These are phyloP conservation scores for Acrobeloides nanus DNA, from an alignment of 2,888 invertebrate genomes.

Conservation along the genomic window DNA sequence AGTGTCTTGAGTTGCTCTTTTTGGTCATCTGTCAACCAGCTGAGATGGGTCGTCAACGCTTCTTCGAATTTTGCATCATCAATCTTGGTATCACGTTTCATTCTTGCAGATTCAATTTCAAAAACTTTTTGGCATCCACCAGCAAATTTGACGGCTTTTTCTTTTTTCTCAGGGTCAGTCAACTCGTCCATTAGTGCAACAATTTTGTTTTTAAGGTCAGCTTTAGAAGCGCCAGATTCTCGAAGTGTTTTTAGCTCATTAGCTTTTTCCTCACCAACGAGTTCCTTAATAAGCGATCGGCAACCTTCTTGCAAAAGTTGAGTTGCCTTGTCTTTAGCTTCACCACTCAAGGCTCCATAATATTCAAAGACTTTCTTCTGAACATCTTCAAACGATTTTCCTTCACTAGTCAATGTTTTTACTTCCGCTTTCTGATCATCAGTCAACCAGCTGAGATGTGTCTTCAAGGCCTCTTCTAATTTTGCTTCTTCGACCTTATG, in stretches of 20 bases:
- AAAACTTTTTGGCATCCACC: too few species aligned
- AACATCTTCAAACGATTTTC: constrained; percentile 29
- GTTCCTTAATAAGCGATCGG: constrained; percentile 14
- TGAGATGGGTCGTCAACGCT: constrained; percentile 29
- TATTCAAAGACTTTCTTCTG: constrained; percentile 29
- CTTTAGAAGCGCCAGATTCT: constrained; percentile 14
- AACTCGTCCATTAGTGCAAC: constrained; percentile 22
- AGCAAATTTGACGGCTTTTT: constrained; percentile 1
- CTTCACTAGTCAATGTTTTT: constrained; percentile 24
- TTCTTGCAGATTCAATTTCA: background rate
- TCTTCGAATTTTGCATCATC: constrained; percentile 28
- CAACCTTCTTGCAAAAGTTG: constrained; percentile 12
- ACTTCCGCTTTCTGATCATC: constrained; percentile 25
- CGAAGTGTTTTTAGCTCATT: constrained; percentile 22
- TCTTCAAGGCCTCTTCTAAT: constrained; percentile 27
- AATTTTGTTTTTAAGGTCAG: constrained; percentile 17
- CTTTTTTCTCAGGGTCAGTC: constrained; percentile 25
- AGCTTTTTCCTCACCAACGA: constrained; percentile 20
- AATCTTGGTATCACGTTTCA: constrained; percentile 24
- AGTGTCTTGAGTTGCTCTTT: constrained; percentile 17
- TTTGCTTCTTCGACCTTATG: constrained; percentile 14
- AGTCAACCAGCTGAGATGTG: constrained; percentile 34
- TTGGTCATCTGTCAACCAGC: constrained; percentile 30
- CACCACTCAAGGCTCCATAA: constrained; percentile 18
- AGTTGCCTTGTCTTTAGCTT: constrained; percentile 1